Evolutionary conservation across 2,113 vertebrate species (phyloP).

Genomic region (Brachyistius frenatus): DNA sequence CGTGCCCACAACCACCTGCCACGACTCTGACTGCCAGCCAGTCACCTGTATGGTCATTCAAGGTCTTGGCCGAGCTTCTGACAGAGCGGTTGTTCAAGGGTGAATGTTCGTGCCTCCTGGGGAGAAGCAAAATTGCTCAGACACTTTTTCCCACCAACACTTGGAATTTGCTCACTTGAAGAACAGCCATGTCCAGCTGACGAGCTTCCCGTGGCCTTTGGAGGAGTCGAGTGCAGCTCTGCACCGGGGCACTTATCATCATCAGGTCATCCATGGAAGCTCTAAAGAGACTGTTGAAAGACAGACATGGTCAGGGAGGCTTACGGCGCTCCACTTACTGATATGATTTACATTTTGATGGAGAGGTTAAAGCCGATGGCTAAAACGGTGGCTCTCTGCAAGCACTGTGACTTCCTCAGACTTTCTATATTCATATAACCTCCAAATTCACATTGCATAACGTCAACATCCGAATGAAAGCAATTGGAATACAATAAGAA

Average conservation of each 20-base stretch:
- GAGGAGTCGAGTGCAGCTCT: conserved; percentile 16
- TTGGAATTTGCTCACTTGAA: conserved; percentile 44
- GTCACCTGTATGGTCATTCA: conserved; percentile 61
- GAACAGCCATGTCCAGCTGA: conserved; percentile 33
- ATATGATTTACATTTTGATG: conserved; percentile 26
- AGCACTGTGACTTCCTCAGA: background rate
- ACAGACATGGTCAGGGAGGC: conserved; percentile 1
- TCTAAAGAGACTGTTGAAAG: conserved; percentile 28
- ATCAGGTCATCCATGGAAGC: conserved; percentile 37
- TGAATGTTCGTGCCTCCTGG: conserved; percentile 18
- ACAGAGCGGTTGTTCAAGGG: conserved; percentile 38
- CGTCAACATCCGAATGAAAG: conserved; percentile 3
- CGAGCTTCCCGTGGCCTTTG: conserved; percentile 28
- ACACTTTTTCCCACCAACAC: conserved; percentile 38
- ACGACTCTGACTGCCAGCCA: conserved; percentile 37
- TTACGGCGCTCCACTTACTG: conserved; percentile 11
- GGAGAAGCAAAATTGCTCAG: conserved; percentile 38
- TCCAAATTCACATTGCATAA: background rate
- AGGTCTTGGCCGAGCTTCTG: conserved; percentile 58
- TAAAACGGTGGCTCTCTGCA: background rate
- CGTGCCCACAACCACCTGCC: conserved; percentile 44
- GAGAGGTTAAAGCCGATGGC: conserved; percentile 4
- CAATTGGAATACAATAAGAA: conserved; percentile 4
- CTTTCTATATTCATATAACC: background rate
- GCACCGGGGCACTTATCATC: conserved; percentile 3